Base-by-base conservation (phyloP, 2,888 invertebrate species). In the Drosophila hamatofila region DNA sequence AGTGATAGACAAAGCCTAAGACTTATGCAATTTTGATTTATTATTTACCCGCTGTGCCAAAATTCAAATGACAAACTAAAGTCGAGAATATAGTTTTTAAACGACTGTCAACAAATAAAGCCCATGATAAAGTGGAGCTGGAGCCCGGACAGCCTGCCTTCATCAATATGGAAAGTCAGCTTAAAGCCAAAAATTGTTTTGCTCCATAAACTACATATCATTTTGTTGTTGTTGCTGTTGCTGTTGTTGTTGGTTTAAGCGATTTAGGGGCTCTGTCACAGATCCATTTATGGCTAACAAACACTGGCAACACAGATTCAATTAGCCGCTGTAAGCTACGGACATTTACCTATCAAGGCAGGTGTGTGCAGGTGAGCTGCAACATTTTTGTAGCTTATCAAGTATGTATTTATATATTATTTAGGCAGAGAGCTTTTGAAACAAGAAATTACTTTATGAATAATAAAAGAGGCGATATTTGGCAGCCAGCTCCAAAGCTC, bases 401-500 rank as follows among this genome's bases (percentile, higher is more conserved):
- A 51, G 3, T 51, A 51, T 52, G 30, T 12, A 49, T 33, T 49
- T 35, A 35, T 52, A 23, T 52, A 30, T 52, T 52, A 35, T 52
- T 35, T 35, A 52, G 2, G 9, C 5, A 23, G 35, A 0, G 18
- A 33, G 18, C 14, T 3, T 18, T 11, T 18, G 37, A 25, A 54
- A 37, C 52, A n/a, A 37, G 52, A 37, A 54, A 54, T 54, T 37
- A 37, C 52, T 25, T 25, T 25, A 25, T 54, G 52, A 37, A 54
- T 54, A 37, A 37, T 54, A 37, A 12, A 21, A 23, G 3, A 2
- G 1, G 37, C 52, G 23, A 12, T 30, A 30, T 48, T 48, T 46
- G 46, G 4, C 25, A 27, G 11, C 27, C 0, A 27, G 30, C 27
- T 2, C 18, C 7, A 8, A 33, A 21, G 27, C 3, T 30, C 48